Base-by-base conservation (phyloP, 2,888 invertebrate genomes). In the Pristionchus exspectatus region DNA sequence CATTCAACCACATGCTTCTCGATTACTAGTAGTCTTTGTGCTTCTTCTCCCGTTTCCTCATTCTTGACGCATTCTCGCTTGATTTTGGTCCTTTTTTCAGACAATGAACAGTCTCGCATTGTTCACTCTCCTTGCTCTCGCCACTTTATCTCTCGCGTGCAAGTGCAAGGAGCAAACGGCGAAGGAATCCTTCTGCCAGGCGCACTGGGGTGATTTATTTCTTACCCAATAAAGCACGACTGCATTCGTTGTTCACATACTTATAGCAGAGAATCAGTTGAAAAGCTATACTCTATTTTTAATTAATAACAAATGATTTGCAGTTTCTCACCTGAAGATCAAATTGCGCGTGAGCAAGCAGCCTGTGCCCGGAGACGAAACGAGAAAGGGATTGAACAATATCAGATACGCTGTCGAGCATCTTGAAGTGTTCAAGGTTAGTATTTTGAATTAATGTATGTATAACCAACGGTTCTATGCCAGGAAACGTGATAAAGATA, bases 261-360 rank as follows among this genome's bases (percentile, higher is more conserved):
- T 44, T 21, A 59, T 59, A 59, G n/a, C n/a, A n/a, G n/a, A n/a
- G n/a, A n/a, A n/a, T n/a, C n/a, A n/a, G n/a, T n/a, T n/a, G n/a
- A 66, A 7, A 4, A 27, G n/a, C 24, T 24, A 2, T 59, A 59
- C 1, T 59, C 7, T 59, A 18, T 59, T 59, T 59, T 2, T 7
- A 38, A 3, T 10, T 24, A 77, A 50, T 2, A 81, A 44, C 10
- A 30, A 30, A 1, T 33, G 1, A n/a, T 30, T 72, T 88, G 2
- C 88, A 94, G 94, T 94, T 18, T 94, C 94, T 18, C 94, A 93
- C 90, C 92, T 94, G 38, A 92, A 92, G 69, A 91, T 94, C 44
- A 91, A 91, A 72, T 89, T 92, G 30, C 91, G 93, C 16, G 92
- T 92, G 83, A 90, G 92, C 63, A 93, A 93, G 87, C 93, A 93